Evolutionary conservation across 1,140 invertebrate genomes (phyloP), one percentile per base, ranked within the genome.

Genomic region (Micrasema minimum): DNA sequence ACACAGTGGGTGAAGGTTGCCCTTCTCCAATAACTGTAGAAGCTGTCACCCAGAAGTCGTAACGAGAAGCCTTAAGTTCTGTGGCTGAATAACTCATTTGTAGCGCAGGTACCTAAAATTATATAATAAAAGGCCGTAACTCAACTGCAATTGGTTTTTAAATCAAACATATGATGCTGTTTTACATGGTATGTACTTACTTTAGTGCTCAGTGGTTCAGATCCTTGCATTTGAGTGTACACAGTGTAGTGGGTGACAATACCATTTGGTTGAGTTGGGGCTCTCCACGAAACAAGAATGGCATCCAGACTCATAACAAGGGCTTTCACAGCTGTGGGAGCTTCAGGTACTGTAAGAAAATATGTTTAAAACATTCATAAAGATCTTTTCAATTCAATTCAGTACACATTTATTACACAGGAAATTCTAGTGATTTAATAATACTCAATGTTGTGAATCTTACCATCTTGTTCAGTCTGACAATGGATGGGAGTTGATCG

Each of bases 401-500:
- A 35, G 53, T 26, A 57, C 38, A 55, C 45, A 53, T 67, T 51
- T n/a, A 37, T n/a, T n/a, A n/a, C n/a, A n/a, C n/a, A n/a, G n/a
- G n/a, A n/a, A n/a, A n/a, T n/a, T n/a, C n/a, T n/a, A n/a, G n/a
- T n/a, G n/a, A n/a, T n/a, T n/a, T n/a, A n/a, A n/a, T n/a, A 41
- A 50, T 55, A 38, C 61, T 41, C 61, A 31, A 61, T 38, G 55
- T 46, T 46, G 45, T 22, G 35, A 48, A 69, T 55, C 80, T 82
- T 85, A 96, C 96, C 94, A 82, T 97, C 96, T 85, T 98, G 95
- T 86, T 96, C 94, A 50, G 96, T 98, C 82, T 95, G 93, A 78
- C 96, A 96, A 82, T 96, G 94, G 76, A 98, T 94, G 5, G 96
- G 92, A 18, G 89, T 87, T 77, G 93, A 96, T 70, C 93, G 89